These are phyloP conservation scores for Triplophysa bombifrons DNA, from an alignment of 2,797 vertebrate species.

Conservation along the genomic window DNA sequence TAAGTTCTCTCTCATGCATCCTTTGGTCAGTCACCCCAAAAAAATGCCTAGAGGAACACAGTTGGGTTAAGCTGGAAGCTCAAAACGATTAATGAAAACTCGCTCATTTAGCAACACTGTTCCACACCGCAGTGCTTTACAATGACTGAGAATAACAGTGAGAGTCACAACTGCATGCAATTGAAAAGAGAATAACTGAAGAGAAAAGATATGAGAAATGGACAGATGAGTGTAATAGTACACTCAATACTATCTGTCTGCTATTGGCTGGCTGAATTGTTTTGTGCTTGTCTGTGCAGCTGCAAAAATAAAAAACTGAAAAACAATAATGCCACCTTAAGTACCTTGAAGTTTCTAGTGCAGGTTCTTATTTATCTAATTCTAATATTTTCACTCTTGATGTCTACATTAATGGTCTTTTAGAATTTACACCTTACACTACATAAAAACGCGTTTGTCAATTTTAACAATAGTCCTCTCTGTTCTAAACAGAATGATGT, in stretches of 20 bases:
- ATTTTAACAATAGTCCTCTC: too few species aligned
- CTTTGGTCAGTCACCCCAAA: not conserved
- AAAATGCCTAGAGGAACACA: not conserved
- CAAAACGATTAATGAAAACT: not conserved
- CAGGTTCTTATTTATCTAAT: not conserved
- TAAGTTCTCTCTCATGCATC: not conserved
- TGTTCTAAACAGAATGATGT: not conserved
- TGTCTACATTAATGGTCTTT: not conserved
- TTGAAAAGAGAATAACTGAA: constrained; percentile 30
- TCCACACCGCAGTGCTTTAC: not conserved
- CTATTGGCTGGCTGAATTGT: not conserved
- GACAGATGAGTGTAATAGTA: constrained; percentile 36
- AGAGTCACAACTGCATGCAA: constrained; percentile 1
- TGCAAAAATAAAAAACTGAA: not conserved
- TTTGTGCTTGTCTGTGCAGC: not conserved
- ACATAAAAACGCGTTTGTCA: too few species aligned
- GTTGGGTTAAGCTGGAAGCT: not conserved
- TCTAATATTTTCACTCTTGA: not conserved
- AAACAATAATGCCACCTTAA: not conserved
- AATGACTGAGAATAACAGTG: not conserved
- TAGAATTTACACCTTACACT: not conserved
- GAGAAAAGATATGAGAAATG: constrained; percentile 17
- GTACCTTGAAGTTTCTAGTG: not conserved
- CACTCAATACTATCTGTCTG: constrained; percentile 10
- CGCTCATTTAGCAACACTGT: not conserved